Conservation (phyloP, 2,113 vertebrate species). For the Ursus arctos region DNA sequence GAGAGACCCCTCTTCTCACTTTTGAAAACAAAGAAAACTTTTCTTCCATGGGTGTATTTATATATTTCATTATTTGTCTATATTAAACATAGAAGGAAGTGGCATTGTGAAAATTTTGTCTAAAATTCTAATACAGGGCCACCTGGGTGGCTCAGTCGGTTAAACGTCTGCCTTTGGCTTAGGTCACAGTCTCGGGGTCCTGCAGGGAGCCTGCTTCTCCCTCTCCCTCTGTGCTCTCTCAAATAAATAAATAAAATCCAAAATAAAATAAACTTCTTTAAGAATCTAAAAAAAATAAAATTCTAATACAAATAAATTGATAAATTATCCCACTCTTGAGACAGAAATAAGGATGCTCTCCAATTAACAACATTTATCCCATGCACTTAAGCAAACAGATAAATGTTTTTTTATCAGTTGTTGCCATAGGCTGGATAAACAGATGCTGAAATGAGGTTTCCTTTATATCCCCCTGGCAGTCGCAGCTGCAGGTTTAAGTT, state of each 20-base stretch:
- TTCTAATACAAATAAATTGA: not conserved
- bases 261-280: too few relatives aligned
- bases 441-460: not conserved
- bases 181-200: not conserved
- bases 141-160: not conserved
- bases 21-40: not conserved
- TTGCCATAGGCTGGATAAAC: not conserved
- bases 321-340: not conserved
- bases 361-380: not conserved
- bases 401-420: not conserved
- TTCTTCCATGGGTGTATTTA: not conserved
- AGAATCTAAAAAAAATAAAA: not conserved
- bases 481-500: not conserved
- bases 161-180: not conserved
- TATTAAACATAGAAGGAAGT: not conserved
- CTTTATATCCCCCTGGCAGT: not conserved
- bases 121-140: not conserved
- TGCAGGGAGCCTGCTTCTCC: not conserved
- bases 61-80: not conserved
- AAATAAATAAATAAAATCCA: too few relatives aligned
- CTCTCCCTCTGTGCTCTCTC: too few relatives aligned
- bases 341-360: not conserved
- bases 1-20: not conserved
- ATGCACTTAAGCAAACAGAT: not conserved
- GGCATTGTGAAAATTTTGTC: not conserved